Conservation (phyloP, 2,113 vertebrate genomes). For the Australoheros scitulus region DNA sequence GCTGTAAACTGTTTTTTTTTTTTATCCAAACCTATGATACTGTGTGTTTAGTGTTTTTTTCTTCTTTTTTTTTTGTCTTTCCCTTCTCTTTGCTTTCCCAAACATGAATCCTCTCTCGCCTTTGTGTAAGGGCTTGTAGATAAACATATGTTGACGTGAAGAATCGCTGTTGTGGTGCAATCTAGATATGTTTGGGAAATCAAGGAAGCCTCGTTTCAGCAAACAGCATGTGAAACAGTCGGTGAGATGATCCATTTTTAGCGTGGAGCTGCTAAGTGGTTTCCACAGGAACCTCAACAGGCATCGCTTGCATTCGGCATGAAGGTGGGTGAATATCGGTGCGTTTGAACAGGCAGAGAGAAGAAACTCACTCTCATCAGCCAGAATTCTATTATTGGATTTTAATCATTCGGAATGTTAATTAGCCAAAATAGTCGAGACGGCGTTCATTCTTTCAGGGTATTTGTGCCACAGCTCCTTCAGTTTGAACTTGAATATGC, state of each 20-base stretch:
- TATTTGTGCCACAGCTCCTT: slow-evolving; percentile 35
- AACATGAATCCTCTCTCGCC: slow-evolving; percentile 53
- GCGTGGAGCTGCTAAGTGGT: slow-evolving; percentile 33
- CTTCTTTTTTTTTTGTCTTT: background rate
- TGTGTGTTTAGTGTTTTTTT: slow-evolving; percentile 46
- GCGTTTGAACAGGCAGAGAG: background rate
- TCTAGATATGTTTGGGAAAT: slow-evolving; percentile 72
- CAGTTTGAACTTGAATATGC: slow-evolving; percentile 58
- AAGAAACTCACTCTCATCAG: background rate
- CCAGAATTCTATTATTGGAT: slow-evolving; percentile 25
- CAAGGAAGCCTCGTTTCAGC: slow-evolving; percentile 58
- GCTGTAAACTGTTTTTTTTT: slow-evolving; percentile 51
- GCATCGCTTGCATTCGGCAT: slow-evolving; percentile 1
- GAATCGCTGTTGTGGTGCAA: slow-evolving; percentile 50
- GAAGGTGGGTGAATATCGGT: slow-evolving; percentile 24
- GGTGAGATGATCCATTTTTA: slow-evolving; percentile 72
- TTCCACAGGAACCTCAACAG: slow-evolving; percentile 20
- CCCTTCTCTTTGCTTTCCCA: slow-evolving; percentile 62
- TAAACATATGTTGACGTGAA: slow-evolving; percentile 48
- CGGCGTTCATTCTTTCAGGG: background rate
- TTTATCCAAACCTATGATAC: slow-evolving; percentile 31
- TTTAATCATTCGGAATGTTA: slow-evolving; percentile 22
- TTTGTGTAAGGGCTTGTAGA: slow-evolving; percentile 67
- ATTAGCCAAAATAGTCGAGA: background rate
- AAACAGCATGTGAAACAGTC: slow-evolving; percentile 58